Evolutionary conservation across 2,888 invertebrate species (phyloP), one percentile per base, ranked within the genome.

Genomic region (Ormyrus labotus): DNA sequence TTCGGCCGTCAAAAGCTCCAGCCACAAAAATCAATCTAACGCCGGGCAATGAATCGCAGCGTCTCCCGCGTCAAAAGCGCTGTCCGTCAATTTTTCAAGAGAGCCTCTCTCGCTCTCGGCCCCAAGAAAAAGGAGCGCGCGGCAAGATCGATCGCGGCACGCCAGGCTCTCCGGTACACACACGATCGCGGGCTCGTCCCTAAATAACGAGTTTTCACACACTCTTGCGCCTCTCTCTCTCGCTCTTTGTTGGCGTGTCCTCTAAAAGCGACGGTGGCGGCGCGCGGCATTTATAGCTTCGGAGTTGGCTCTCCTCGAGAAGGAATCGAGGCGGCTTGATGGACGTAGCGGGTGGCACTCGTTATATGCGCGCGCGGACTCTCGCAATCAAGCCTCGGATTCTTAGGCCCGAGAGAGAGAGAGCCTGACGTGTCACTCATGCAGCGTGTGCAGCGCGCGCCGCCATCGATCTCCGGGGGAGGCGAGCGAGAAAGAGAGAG

Each of bases 281-380:
- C 34, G 2, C 34, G 34, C 34, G 3, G 34, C 34, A 34, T 34
- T 34, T 34, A 34, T 34, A 34, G 34, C 34, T 34, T 34, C 34
- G 34, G 34, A 34, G 34, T 34, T 34, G 34, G 34, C 75, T n/a
- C 72, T 63, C 55, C 50, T 61, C 58, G 51, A 34, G 48, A 84
- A 34, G 34, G 83, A 86, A 86, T 87, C 86, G 87, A 87, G 87
- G 88, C 85, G 87, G 87, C 84, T 89, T 89, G 89, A 89, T 89
- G 89, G 88, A 89, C 89, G 86, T 89, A 87, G 89, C 89, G 89
- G 89, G 89, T 89, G 89, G 89, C 88, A 88, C 87, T 60, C 50
- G 88, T 88, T 87, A 88, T 34, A 34, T 86, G 85, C 81, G 63
- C 74, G 47, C 60, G 45, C 10, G 34, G 34, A 34, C 34, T 34